Percentiles rank a stretch among this genome's conserved stretches.
phyloP scores from a whole-genome alignment of 2,113 vertebrate genomes.

The Elachura formosa region DNA sequence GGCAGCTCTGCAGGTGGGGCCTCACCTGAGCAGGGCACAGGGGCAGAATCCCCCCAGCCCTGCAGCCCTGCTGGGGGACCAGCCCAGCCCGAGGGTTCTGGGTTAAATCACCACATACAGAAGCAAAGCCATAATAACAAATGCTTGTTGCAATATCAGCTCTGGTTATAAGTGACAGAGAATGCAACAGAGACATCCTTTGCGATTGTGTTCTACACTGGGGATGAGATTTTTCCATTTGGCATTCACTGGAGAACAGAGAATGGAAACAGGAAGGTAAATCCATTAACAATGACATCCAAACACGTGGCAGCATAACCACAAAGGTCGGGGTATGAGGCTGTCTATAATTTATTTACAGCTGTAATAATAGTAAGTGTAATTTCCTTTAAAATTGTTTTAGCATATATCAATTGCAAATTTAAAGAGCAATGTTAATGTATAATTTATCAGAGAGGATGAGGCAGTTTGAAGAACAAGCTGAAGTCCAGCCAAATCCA shows the following conservation, averaged over 20 bases:
- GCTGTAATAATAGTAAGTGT: neutral
- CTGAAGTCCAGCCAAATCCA: neutral
- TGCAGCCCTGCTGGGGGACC: neutral
- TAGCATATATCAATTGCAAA: neutral
- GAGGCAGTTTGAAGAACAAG: neutral
- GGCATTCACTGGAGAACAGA: neutral
- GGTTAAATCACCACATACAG: neutral
- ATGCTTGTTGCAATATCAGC: neutral
- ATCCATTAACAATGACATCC: neutral
- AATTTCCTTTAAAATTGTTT: neutral
- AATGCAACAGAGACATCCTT: neutral
- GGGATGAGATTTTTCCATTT: neutral
- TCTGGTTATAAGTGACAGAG: neutral
- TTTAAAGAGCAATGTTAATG: neutral
- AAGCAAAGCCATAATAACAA: neutral
- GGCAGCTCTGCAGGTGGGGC: neutral
- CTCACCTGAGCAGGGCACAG: neutral
- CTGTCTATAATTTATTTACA: neutral
- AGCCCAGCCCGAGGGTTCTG: neutral
- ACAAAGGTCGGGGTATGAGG: neutral
- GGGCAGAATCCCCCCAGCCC: neutral
- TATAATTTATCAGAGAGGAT: neutral
- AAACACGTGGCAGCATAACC: rapidly evolving
- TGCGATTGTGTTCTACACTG: neutral
- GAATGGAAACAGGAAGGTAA: neutral